Conservation (phyloP, 2,797 vertebrate genomes). For the Mallotus villosus region DNA sequence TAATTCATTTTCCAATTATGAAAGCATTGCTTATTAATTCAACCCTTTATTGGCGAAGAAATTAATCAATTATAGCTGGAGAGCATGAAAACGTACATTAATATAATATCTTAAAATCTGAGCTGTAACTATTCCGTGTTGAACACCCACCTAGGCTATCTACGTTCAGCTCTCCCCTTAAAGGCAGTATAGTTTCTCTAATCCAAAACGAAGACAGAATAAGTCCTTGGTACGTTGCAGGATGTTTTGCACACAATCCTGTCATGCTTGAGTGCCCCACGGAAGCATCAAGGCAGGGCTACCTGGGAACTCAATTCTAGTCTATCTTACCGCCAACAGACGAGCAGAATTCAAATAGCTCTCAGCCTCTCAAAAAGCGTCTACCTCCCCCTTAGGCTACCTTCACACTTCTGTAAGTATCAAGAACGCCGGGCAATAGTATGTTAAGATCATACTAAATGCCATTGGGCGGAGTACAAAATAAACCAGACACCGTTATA, state of each 20-base stretch:
- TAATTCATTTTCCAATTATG: constrained; percentile 1
- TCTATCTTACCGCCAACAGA: not conserved
- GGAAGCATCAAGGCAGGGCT: not conserved
- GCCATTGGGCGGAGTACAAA: too few relatives aligned
- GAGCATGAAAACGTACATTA: not conserved
- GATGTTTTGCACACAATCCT: not conserved
- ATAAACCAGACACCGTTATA: not conserved
- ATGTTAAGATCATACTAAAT: too few relatives aligned
- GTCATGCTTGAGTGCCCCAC: not conserved
- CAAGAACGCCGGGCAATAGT: too few relatives aligned
- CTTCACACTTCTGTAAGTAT: too few relatives aligned
- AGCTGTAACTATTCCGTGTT: not conserved
- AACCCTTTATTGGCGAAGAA: not conserved
- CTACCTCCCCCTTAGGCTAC: too few relatives aligned
- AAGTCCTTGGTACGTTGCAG: not conserved
- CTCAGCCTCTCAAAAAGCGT: not conserved
- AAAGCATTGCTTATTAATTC: constrained; percentile 12
- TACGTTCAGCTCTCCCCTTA: not conserved
- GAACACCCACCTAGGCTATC: not conserved
- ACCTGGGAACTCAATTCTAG: not conserved
- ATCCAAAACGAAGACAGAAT: not conserved
- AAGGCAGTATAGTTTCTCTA: not conserved
- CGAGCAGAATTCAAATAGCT: not conserved
- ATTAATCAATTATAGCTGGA: constrained; percentile 6
- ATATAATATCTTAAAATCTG: not conserved